phyloP scores from a whole-genome alignment of 2,888 invertebrate genomes.

The Drosophila leonis region DNA sequence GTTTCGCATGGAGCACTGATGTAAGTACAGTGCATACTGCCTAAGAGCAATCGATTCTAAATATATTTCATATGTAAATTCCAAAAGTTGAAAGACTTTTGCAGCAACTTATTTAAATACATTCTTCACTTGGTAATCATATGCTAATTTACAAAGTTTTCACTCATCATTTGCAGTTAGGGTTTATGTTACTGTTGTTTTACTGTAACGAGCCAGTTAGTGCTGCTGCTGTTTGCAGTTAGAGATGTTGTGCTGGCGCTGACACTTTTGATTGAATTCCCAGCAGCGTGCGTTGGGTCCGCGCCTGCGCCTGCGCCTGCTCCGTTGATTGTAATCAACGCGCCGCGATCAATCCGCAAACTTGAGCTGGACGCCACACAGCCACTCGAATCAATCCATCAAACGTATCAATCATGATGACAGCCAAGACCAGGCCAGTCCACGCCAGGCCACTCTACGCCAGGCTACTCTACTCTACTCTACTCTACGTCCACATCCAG shows the following conservation, averaged over 20 bases:
- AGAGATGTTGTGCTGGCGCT: slow-evolving; percentile 73
- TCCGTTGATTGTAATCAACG: slow-evolving; percentile 73
- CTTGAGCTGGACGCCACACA: slow-evolving; percentile 65
- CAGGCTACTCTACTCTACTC: slow-evolving; percentile 3
- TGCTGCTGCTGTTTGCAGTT: slow-evolving; percentile 54
- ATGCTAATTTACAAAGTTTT: not conserved
- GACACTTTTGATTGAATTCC: slow-evolving; percentile 84
- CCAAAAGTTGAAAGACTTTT: not conserved
- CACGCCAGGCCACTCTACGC: slow-evolving; percentile 2
- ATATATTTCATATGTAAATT: not conserved
- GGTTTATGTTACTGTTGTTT: not conserved
- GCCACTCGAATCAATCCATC: slow-evolving; percentile 82
- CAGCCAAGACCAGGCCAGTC: slow-evolving; percentile 63
- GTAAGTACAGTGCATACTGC: slow-evolving; percentile 41
- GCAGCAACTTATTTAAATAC: too few species aligned
- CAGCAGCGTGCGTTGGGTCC: slow-evolving; percentile 71
- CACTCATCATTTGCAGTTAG: not conserved
- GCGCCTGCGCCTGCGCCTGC: slow-evolving; percentile 34
- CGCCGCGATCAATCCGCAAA: slow-evolving; percentile 73
- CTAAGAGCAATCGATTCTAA: slow-evolving; percentile 8
- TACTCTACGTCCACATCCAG: slow-evolving; percentile 17
- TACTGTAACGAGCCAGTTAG: slow-evolving; percentile 61
- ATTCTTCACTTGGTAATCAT: not conserved
- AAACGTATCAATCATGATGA: slow-evolving; percentile 84
- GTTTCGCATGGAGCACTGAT: slow-evolving; percentile 65